Conservation (phyloP, 2,888 invertebrate genomes). For the Quadroppia sp. region DNA sequence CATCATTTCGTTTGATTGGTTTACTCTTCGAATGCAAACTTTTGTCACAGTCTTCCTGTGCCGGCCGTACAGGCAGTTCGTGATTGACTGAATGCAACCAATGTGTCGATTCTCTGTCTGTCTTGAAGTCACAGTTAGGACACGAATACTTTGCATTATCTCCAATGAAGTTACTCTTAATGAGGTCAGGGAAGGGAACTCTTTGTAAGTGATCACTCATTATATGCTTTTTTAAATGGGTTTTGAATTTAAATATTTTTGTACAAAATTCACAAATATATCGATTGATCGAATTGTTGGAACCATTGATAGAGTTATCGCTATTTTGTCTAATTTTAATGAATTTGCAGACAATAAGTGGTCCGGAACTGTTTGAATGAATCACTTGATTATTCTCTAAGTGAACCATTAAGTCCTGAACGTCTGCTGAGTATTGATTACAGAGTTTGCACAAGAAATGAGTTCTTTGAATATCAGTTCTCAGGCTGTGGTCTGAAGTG, state of each 20-base stretch:
- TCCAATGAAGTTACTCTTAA: slow-evolving; percentile 31
- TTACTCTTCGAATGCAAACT: neutral
- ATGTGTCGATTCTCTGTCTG: slow-evolving; percentile 25
- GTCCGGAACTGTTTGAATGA: slow-evolving; percentile 15
- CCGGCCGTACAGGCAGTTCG: neutral
- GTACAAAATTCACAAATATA: slow-evolving; percentile 22
- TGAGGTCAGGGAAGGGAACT: slow-evolving; percentile 27
- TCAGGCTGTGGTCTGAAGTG: neutral
- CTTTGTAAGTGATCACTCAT: slow-evolving; percentile 19
- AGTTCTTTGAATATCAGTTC: neutral
- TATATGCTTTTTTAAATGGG: slow-evolving; percentile 27
- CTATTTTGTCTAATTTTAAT: neutral
- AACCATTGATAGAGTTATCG: neutral
- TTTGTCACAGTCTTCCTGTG: neutral
- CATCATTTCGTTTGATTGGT: neutral
- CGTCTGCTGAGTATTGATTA: neutral
- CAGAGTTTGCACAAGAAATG: slow-evolving; percentile 1
- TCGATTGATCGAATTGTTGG: neutral
- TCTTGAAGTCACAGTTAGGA: slow-evolving; percentile 30
- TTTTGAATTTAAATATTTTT: slow-evolving; percentile 22
- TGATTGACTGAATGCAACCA: slow-evolving; percentile 27
- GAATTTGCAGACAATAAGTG: slow-evolving; percentile 11
- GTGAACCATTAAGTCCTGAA: slow-evolving; percentile 1
- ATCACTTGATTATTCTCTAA: neutral
- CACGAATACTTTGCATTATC: slow-evolving; percentile 22